A percentile compares a stretch with the other conserved stretches of the same genome.
Evolutionary conservation across 2,797 vertebrate genomes (phyloP).

Genomic region (Dendrocincla fuliginosa): DNA sequence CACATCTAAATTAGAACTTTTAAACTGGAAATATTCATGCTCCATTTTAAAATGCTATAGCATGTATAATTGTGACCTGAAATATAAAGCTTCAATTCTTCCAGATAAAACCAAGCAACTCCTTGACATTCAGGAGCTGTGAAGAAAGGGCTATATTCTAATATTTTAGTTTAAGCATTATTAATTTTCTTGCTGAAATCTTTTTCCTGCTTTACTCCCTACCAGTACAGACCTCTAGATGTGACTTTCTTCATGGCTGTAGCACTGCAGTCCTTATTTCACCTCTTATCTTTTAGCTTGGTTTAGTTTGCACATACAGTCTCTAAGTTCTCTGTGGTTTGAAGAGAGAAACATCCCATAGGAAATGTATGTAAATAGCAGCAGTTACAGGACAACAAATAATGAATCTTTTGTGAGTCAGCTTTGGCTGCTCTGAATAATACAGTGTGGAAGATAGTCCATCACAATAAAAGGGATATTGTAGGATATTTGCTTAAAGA

Average conservation of each 20-base stretch:
- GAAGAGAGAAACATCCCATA: constrained; percentile 40
- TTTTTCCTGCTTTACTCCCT: not conserved
- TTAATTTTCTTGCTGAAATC: not conserved
- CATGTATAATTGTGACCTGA: constrained; percentile 20
- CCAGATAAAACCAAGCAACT: not conserved
- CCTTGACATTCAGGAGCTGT: not conserved
- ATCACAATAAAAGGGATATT: constrained; percentile 3
- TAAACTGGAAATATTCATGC: constrained; percentile 50
- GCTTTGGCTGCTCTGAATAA: constrained; percentile 34
- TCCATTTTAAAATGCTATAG: constrained; percentile 28
- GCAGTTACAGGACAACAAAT: constrained; percentile 53
- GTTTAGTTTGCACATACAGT: not conserved
- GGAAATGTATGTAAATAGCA: constrained; percentile 57
- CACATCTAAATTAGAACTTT: constrained; percentile 43
- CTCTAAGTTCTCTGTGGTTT: not conserved
- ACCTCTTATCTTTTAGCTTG: constrained; percentile 8
- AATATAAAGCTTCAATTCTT: constrained; percentile 40
- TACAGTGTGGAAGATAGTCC: not conserved
- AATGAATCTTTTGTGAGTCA: constrained; percentile 54
- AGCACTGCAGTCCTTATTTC: constrained; percentile 11
- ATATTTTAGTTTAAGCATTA: not conserved
- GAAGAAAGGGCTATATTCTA: not conserved
- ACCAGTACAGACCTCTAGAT: not conserved
- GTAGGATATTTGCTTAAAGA: constrained; percentile 9
- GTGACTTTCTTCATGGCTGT: not conserved